Evolutionary conservation across 2,113 vertebrate species (phyloP), one percentile per base, ranked within the genome.

Genomic region (Lophochroa leadbeateri): DNA sequence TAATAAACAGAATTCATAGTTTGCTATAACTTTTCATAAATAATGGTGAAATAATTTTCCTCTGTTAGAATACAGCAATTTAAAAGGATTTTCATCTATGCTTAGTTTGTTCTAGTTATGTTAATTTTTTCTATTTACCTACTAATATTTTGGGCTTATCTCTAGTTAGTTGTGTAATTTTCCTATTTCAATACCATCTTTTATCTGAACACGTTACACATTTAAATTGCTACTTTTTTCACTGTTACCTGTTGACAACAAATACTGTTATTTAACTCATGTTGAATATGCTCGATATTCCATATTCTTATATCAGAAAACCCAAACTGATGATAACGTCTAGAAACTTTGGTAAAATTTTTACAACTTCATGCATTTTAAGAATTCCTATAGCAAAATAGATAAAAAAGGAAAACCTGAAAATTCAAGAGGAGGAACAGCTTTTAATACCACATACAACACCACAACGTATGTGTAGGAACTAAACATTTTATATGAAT

Each of bases 361-460:
- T 33, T 74, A 68, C 21, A 70, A 58, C 23, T 82, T 33, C 49
- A 43, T 57, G n/a, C 43, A 60, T 63, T 71, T 83, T 21, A 64
- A 50, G 68, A 88, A 90, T 63, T 80, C 43, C 37, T 91, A 65
- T 46, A 75, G 80, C 25, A 79, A 88, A 96, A 83, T 7, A 64
- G 3, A 76, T 29, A 41, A 57, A 92, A 80, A 50, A 44, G 17
- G 11, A 68, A 79, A 92, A 94, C 61, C 21, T 70, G 70, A 81
- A 93, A 87, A 94, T 21, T 3, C 86, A 77, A 72, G 50, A 97
- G 95, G 94, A 97, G 81, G 79, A 97, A 96, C 78, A 84, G 96
- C 58, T 97, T 98, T 98, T 97, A 97, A 97, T 97, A 94, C 88
- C 58, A 69, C 84, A 76, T 61, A 93, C 35, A 82, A 86, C 61